These are phyloP conservation scores for Lutjanus campechanus DNA, from an alignment of 2,797 vertebrate species.

Conservation along the genomic window DNA sequence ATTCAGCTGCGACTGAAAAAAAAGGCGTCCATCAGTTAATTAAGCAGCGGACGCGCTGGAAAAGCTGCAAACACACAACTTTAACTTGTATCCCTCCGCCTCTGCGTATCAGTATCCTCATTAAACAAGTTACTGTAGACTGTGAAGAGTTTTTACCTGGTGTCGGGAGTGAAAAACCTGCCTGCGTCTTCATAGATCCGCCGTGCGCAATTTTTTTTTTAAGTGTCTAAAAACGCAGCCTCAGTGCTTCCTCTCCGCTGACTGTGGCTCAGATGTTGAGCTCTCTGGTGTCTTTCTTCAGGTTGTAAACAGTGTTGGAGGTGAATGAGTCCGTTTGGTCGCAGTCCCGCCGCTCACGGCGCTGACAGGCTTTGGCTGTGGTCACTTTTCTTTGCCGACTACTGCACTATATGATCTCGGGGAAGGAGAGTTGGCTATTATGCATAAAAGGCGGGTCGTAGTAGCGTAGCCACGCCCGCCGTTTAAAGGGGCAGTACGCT, in stretches of 20 bases:
- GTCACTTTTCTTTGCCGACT: constrained; percentile 76
- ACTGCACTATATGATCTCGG: constrained; percentile 77
- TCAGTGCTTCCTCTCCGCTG: constrained; percentile 2
- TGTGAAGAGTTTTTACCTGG: constrained; percentile 61
- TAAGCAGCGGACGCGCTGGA: constrained; percentile 24
- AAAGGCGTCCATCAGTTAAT: constrained; percentile 56
- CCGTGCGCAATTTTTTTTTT: constrained; percentile 35
- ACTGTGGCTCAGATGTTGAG: neutral
- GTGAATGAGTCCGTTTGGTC: constrained; percentile 42
- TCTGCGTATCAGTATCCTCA: neutral
- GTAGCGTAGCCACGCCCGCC: constrained; percentile 77
- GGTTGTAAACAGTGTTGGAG: constrained; percentile 27
- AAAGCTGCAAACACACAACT: constrained; percentile 17
- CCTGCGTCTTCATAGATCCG: constrained; percentile 74
- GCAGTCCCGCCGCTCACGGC: constrained; percentile 37
- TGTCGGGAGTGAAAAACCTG: constrained; percentile 44
- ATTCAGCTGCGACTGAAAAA: constrained; percentile 57
- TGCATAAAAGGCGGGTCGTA: constrained; percentile 82
- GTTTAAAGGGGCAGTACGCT: constrained; percentile 81
- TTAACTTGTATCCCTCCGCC: neutral
- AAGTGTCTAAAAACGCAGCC: constrained; percentile 31
- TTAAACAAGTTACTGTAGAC: neutral
- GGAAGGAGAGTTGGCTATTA: constrained; percentile 63
- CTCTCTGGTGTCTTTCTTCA: neutral
- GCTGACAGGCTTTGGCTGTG: constrained; percentile 55